Percentiles rank a stretch among this genome's conserved stretches.
Conservation (phyloP, 2,888 invertebrate species). For the Serripes groenlandicus region DNA sequence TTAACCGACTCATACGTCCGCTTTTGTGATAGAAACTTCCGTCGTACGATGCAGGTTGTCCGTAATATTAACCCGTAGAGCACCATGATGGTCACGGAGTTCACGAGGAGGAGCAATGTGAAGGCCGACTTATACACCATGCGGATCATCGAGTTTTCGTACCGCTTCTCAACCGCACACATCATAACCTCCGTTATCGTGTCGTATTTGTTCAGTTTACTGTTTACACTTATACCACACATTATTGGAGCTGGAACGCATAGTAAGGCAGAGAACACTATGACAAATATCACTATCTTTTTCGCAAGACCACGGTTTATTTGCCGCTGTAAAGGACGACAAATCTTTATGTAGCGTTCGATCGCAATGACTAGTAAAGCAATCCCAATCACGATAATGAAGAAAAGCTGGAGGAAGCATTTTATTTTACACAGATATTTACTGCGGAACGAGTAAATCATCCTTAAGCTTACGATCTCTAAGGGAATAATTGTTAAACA, state of each 20-base stretch:
- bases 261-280: constrained; percentile 22
- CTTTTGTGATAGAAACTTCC: neutral
- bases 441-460: constrained; percentile 37
- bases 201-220: constrained; percentile 28
- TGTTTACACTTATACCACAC: constrained; percentile 45
- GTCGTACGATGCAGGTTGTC: constrained; percentile 40
- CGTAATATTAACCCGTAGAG: constrained; percentile 51
- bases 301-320: constrained; percentile 49
- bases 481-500: constrained; percentile 52
- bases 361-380: constrained; percentile 51
- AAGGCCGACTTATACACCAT: constrained; percentile 45
- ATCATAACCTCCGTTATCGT: constrained; percentile 44
- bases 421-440: constrained; percentile 54
- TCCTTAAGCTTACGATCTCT: constrained; percentile 46
- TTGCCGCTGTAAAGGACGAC: constrained; percentile 55
- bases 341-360: constrained; percentile 58
- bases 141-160: constrained; percentile 27
- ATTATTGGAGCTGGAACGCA: constrained; percentile 52
- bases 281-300: constrained; percentile 38
- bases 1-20: neutral
- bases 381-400: constrained; percentile 23
- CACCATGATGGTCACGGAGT: constrained; percentile 42
- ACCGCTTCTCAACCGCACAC: constrained; percentile 52
- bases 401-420: constrained; percentile 57
- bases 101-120: constrained; percentile 11